These are phyloP conservation scores for Drosophila ustulata DNA, from an alignment of 2,888 invertebrate genomes.

Conservation along the genomic window DNA sequence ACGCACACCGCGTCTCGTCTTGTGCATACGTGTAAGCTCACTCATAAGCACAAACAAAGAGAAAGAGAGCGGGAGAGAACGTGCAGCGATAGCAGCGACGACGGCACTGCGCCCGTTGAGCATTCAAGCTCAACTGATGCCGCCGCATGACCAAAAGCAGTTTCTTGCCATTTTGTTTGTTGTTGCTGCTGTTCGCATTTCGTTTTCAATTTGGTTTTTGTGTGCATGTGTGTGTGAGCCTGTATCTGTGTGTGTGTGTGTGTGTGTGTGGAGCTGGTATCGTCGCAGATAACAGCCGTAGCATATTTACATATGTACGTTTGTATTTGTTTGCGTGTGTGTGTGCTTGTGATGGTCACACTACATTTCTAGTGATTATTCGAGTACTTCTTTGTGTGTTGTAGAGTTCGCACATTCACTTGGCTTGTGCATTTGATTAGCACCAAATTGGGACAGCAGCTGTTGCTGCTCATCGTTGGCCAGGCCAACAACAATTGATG, in stretches of 20 bases:
- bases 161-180: slow-evolving; percentile 78
- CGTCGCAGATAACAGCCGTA: slow-evolving; percentile 55
- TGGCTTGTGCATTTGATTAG: slow-evolving; percentile 71
- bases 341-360: slow-evolving; percentile 44
- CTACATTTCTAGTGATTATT: slow-evolving; percentile 61
- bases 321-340: slow-evolving; percentile 3
- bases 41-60: not conserved
- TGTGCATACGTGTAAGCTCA: slow-evolving; percentile 11
- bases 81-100: slow-evolving; percentile 12
- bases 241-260: slow-evolving; percentile 3
- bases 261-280: slow-evolving; percentile 38
- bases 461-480: slow-evolving; percentile 54
- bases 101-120: slow-evolving; percentile 64
- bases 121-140: slow-evolving; percentile 76
- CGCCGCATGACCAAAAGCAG: slow-evolving; percentile 74
- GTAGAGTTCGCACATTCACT: slow-evolving; percentile 34
- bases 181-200: slow-evolving; percentile 68
- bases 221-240: not conserved
- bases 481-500: slow-evolving; percentile 44
- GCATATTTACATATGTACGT: slow-evolving; percentile 42
- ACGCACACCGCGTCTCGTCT: not conserved
- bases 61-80: slow-evolving; percentile 12
- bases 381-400: slow-evolving; percentile 49
- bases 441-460: slow-evolving; percentile 72
- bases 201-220: slow-evolving; percentile 66